Base-by-base conservation (phyloP, 2,113 vertebrate genomes). In the Gasterosteus aculeatus region DNA sequence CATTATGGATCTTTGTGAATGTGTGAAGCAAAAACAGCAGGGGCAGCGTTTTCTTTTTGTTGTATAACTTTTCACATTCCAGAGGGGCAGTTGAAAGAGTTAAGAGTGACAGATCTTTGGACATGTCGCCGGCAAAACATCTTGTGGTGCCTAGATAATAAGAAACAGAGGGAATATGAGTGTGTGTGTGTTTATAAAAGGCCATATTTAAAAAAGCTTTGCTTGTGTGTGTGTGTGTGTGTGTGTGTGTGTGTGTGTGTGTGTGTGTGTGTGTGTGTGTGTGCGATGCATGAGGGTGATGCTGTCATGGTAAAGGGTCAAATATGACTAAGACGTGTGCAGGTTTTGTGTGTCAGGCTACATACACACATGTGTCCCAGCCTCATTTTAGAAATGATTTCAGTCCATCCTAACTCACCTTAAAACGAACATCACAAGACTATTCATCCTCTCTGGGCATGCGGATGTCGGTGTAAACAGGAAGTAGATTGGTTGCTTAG, bases 101-200 rank as follows among this genome's bases (percentile, higher is more conserved):
- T 56, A 41, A 74, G 81, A 90, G 85, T 90, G 94, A 91, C 92
- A 91, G 89, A 85, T 91, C 75, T 90, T 91, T 90, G 88, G 86
- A 93, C 93, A 85, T 87, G 88, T 89, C 87, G 69, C 72, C 72
- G 56, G 38, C 78, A 86, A 90, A 90, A 89, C 80, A 59, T 90
- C 74, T 85, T 77, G 63, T 35, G 75, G 87, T 89, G 85, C 77
- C 79, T 72, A 59, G 80, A 86, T 95, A 93, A 94, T 93, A 78
- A 66, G 83, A 93, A 93, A 81, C 91, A 94, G 91, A 90, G 71
- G 83, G 58, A 66, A 69, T 31, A 26, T 62, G 65, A 75, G 60
- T 80, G 33, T 68, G 51, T 73, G 19, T 76, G 8, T 81, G 61
- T 77, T 83, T 71, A 73, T 22, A 39, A 33, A 53, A 56, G 18